Base-by-base conservation (phyloP, 1,140 invertebrate species). In the Dolichoris vasculosae region DNA sequence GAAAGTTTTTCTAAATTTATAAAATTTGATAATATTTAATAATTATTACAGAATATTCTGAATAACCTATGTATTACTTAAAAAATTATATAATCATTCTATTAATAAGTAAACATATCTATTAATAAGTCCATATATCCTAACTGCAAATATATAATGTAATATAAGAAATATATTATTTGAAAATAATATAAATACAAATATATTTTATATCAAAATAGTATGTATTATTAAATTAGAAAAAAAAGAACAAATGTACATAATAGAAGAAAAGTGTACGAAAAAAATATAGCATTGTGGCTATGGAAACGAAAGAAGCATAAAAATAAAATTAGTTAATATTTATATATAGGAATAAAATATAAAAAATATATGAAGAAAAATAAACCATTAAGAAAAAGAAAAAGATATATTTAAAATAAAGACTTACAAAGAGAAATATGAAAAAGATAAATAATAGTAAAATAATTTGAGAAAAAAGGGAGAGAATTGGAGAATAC, bases 301-400 rank as follows among this genome's bases (percentile, higher is more conserved):
- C 15, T 71, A 71, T 7, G 26, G 15, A 77, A 55, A 43, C 32
- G 30, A 77, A 48, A 77, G 46, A 35, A 48, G 0, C 48, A 32
- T 77, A 4, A 17, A 43, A 77, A 55, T 30, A 30, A 77, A 23
- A 35, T 35, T 23, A 77, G 20, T 71, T 71, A 17, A 71, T 35
- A 71, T 40, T 71, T 32, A 3, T 71, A 71, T 71, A 71, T 23
- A 71, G 38, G 8, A n/a, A 23, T 6, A 40, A 26, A 71, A 71
- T 23, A 20, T 23, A 71, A 71, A 71, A 40, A 71, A 11, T 7
- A 71, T 38, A 71, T 38, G 40, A 71, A 11, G 48, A 30, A 77
- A 77, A 77, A 55, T 77, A 55, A 23, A 77, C n/a, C 17, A n/a
- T n/a, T n/a, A n/a, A n/a, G n/a, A 17, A 77, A 48, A 77, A 46